Evolutionary conservation across 2,797 vertebrate genomes (phyloP).

Genomic region (Pangasius djambal): DNA sequence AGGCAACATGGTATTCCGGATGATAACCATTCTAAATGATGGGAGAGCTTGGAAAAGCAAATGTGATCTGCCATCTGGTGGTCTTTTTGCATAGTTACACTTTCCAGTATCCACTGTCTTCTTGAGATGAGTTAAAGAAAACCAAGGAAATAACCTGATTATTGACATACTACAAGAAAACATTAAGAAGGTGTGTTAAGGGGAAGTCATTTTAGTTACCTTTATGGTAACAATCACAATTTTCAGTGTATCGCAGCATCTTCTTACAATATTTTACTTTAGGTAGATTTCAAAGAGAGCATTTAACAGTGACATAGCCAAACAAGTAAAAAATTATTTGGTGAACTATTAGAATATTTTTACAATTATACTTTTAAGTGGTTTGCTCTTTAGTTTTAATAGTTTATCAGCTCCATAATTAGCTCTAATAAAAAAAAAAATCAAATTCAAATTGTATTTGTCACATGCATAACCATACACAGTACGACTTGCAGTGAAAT

Average conservation of each 20-base stretch:
- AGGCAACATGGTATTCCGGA: background rate
- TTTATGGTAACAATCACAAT: background rate
- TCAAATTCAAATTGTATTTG: no score
- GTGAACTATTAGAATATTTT: background rate
- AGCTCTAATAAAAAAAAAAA: background rate
- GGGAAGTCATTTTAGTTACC: background rate
- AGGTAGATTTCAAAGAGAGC: background rate
- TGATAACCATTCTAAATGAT: background rate
- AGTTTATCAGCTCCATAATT: background rate
- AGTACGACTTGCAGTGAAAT: no score
- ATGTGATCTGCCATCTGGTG: conserved; percentile 49
- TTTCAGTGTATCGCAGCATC: background rate
- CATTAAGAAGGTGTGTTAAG: background rate
- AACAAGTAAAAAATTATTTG: background rate
- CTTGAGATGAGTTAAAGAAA: background rate
- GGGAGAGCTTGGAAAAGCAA: background rate
- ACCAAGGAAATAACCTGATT: background rate
- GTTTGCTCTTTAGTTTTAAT: background rate
- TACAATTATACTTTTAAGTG: background rate
- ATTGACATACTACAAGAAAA: background rate
- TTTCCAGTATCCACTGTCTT: background rate
- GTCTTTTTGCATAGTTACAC: conserved; percentile 2
- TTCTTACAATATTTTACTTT: background rate
- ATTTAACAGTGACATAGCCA: background rate
- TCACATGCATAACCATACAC: no score